Base-by-base conservation (phyloP, 1,140 invertebrate species). In the Drosophila setifemur region DNA sequence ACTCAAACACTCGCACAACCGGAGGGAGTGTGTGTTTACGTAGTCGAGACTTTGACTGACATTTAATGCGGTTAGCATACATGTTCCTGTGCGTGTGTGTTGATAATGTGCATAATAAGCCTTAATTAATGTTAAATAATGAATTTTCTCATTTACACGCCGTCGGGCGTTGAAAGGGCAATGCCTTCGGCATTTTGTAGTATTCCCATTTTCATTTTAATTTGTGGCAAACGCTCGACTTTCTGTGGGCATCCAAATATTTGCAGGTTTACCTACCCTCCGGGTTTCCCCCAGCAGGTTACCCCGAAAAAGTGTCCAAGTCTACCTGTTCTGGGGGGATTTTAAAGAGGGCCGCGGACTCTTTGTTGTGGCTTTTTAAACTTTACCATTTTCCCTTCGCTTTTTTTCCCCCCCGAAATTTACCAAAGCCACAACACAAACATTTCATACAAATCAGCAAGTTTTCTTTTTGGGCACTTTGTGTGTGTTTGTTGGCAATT, bases 101-200 rank as follows among this genome's bases (percentile, higher is more conserved):
- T 86, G 75, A 86, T 86, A 86, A 86, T 86, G 81, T 81, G 81
- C 82, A 86, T 86, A 86, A 86, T 86, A 87, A 87, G 81, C 81
- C 82, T 81, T 86, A 86, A 86, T 86, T 86, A 86, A 86, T 86
- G 81, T 86, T 86, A 86, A 86, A 86, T 86, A 87, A 86, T 86
- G 72, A 86, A 86, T 86, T 86, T 86, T 86, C 81, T 81, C 81
- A 86, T 86, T 86, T 86, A 50, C 75, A 86, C 74, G 60, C 81
- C 74, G 71, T 60, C 77, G 67, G n/a, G 54, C 49, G 75, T 28
- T 35, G 77, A 76, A 76, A 75, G 67, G 77, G 77, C 79, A 66
- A 7, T 50, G 66, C 66, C 67, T 58, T 23, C 33, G 43, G 57
- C 58, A 31, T 19, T 49, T 16, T 12, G 23, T 54, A 19, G 53